Conservation (phyloP, 2,888 invertebrate species). For the Drosophila greeni region DNA sequence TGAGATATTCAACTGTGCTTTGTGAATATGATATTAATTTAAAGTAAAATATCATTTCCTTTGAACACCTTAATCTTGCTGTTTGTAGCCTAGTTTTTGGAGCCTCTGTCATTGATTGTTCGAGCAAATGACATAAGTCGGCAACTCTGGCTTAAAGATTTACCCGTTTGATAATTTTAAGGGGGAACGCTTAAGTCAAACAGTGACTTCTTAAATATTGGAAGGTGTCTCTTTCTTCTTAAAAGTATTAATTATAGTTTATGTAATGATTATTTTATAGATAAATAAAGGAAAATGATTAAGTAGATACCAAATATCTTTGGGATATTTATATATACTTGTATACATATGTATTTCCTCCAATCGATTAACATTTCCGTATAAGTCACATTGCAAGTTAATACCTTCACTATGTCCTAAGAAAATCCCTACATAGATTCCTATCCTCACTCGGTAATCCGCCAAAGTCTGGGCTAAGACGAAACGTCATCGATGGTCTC, state of each 20-base stretch:
- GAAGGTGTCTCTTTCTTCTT: rapidly evolving
- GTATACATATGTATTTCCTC: neutral
- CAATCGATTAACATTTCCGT: neutral
- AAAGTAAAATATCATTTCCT: neutral
- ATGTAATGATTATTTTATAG: neutral
- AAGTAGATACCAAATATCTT: neutral
- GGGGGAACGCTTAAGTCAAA: neutral
- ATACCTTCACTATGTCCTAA: too few relatives aligned
- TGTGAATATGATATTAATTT: neutral
- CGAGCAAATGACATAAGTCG: neutral
- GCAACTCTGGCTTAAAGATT: constrained; percentile 35
- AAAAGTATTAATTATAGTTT: neutral
- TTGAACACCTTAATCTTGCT: too few relatives aligned
- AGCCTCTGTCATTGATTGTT: neutral
- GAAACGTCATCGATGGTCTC: constrained; percentile 25
- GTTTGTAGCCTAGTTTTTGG: constrained; percentile 32
- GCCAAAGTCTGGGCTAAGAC: neutral
- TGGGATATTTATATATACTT: too few relatives aligned
- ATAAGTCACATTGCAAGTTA: neutral
- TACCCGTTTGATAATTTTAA: neutral
- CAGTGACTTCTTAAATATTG: constrained; percentile 2
- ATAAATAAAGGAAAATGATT: neutral
- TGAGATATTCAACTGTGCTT: neutral
- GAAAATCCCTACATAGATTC: neutral
- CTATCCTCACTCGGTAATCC: neutral